phyloP scores from a whole-genome alignment of 2,888 invertebrate genomes.

The Chrysotoxum bicinctum region DNA sequence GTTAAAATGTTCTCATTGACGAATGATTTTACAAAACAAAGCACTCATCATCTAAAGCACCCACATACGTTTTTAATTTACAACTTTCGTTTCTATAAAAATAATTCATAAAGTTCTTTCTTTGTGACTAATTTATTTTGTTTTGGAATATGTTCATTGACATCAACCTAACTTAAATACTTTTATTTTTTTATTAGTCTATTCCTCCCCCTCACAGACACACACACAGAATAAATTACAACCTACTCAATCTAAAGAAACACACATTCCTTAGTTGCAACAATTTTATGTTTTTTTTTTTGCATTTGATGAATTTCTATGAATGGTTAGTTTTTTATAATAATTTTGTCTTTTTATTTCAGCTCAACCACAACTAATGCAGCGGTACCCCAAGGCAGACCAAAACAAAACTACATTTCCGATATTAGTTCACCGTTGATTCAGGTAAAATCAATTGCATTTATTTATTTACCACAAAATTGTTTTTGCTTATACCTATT shows the following conservation, averaged over 20 bases:
- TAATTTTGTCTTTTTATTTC: slow-evolving; percentile 72
- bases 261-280: slow-evolving; percentile 42
- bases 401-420: slow-evolving; percentile 86
- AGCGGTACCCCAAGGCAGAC: slow-evolving; percentile 79
- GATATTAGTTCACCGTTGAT: slow-evolving; percentile 95
- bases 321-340: background rate
- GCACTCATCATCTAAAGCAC: slow-evolving; percentile 1
- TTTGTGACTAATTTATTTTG: background rate
- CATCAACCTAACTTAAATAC: background rate
- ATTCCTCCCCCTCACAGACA: background rate
- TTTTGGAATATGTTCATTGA: background rate
- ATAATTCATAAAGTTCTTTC: background rate
- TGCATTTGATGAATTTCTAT: slow-evolving; percentile 11
- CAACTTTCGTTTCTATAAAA: slow-evolving; percentile 5
- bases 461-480: slow-evolving; percentile 34
- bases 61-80: background rate
- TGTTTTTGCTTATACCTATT: slow-evolving; percentile 43
- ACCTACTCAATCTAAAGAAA: slow-evolving; percentile 9
- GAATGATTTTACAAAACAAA: background rate
- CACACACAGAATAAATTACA: background rate
- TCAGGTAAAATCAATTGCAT: slow-evolving; percentile 77
- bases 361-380: slow-evolving; percentile 82
- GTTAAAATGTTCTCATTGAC: background rate
- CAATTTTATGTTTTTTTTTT: background rate
- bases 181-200: background rate